phyloP scores from a whole-genome alignment of 1,140 invertebrate species.

The Papilio xuthus region DNA sequence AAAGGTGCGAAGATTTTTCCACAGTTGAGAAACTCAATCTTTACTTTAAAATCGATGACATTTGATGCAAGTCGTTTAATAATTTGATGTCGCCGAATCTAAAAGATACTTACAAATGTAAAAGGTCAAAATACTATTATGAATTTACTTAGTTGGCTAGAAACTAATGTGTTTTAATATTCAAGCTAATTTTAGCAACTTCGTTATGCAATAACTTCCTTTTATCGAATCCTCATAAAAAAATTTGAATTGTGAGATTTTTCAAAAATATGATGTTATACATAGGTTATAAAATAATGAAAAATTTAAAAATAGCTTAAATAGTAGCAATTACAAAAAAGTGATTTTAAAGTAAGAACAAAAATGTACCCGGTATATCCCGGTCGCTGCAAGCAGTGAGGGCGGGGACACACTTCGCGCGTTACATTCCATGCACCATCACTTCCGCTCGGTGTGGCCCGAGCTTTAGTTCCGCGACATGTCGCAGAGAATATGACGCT shows the following conservation, averaged over 20 bases:
- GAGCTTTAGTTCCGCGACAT: constrained; percentile 46
- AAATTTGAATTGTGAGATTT: not conserved
- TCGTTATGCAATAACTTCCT: not conserved
- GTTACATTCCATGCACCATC: constrained; percentile 63
- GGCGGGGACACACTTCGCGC: constrained; percentile 41
- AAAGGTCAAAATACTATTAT: not conserved
- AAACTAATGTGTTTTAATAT: not conserved
- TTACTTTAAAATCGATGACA: constrained; percentile 8
- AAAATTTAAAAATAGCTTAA: not conserved
- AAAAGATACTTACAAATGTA: not conserved
- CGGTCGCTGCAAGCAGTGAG: not conserved
- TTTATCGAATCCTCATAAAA: too few species aligned
- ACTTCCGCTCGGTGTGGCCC: constrained; percentile 49
- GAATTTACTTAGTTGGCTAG: not conserved
- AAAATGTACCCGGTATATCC: not conserved
- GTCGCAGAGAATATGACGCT: constrained; percentile 44
- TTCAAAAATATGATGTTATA: not conserved
- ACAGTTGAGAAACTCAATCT: not conserved
- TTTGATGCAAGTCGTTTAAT: not conserved
- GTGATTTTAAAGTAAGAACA: constrained; percentile 7
- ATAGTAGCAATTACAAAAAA: not conserved
- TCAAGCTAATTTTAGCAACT: not conserved
- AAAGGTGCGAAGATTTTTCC: constrained; percentile 7
- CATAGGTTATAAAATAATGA: not conserved
- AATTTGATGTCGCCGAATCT: not conserved